Conservation (phyloP, 2,113 vertebrate genomes). For the Lepus americanus region DNA sequence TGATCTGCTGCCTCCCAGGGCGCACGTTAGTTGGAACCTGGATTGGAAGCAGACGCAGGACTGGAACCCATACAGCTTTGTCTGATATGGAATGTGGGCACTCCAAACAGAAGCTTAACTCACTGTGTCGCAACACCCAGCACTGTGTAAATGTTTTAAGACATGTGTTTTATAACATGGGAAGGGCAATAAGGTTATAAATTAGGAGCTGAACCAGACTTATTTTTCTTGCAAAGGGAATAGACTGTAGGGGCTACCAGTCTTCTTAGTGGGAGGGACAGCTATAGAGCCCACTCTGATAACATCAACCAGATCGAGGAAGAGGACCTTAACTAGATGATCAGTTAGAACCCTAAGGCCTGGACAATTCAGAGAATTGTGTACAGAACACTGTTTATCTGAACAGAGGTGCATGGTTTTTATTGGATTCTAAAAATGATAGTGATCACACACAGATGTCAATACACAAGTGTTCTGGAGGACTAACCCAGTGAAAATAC, state of each 20-base stretch:
- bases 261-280: neutral
- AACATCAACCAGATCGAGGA: neutral
- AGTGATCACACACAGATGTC: neutral
- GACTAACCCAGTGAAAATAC: neutral
- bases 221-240: conserved; percentile 45
- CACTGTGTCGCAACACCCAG: too few relatives aligned
- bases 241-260: neutral
- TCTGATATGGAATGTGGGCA: too few relatives aligned
- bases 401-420: neutral
- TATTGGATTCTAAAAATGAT: neutral
- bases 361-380: neutral
- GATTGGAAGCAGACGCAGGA: too few relatives aligned
- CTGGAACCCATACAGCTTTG: too few relatives aligned
- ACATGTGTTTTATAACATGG: neutral
- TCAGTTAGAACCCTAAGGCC: neutral
- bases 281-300: neutral
- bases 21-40: too few relatives aligned
- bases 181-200: neutral
- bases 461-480: neutral
- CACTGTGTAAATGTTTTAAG: neutral
- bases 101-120: too few relatives aligned
- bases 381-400: neutral
- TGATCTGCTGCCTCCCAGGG: too few relatives aligned
- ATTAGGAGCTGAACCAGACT: neutral
- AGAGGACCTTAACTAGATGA: neutral